Evolutionary conservation across 2,113 vertebrate genomes (phyloP), one percentile per base, ranked within the genome.

Genomic region (Microcebus murinus): DNA sequence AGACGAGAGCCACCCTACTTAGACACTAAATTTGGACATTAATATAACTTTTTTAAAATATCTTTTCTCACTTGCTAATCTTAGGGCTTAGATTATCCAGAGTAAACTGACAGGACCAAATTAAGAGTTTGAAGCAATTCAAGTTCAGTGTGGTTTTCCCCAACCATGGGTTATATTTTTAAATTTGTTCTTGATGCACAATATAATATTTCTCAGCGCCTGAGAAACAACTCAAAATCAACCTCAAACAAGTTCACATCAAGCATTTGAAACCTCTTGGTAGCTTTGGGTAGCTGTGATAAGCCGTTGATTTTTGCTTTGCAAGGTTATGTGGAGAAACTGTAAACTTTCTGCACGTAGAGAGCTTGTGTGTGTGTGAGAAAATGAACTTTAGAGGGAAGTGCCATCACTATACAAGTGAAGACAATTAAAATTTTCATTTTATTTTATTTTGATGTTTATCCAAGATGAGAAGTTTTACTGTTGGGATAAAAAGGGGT

Each of bases 231-330:
- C 89, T 95, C 87, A 95, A 67, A 90, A 74, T 93, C 80, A 94
- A 97, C 97, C 95, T 98, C 97, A 98, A 81, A 94, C 55, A 61
- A 90, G 61, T 86, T 95, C n/a, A 63, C 55, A 81, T 76, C 31
- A 91, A 95, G 74, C 71, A 81, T 89, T 94, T 93, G 93, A 95
- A 97, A 97, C 96, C 85, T 95, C 91, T 94, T 55, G 76, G 93
- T 97, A 97, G 80, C 65, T 96, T 77, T 87, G 85, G 73, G 90
- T 71, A 70, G 52, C 81, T 80, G 6, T 89, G 92, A 70, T 79
- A 95, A 96, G 67, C 96, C 31, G n/a, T 93, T 70, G 45, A 84
- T 48, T 94, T 95, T 63, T 92, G 82, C 39, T 96, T 79, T 94
- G 91, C 89, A 95, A 20, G 55, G 67, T 87, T 97, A 80, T 93